These are phyloP conservation scores for Desmophyllum pertusum DNA, from an alignment of 92 coral and sea anemone species.

Conservation along the genomic window DNA sequence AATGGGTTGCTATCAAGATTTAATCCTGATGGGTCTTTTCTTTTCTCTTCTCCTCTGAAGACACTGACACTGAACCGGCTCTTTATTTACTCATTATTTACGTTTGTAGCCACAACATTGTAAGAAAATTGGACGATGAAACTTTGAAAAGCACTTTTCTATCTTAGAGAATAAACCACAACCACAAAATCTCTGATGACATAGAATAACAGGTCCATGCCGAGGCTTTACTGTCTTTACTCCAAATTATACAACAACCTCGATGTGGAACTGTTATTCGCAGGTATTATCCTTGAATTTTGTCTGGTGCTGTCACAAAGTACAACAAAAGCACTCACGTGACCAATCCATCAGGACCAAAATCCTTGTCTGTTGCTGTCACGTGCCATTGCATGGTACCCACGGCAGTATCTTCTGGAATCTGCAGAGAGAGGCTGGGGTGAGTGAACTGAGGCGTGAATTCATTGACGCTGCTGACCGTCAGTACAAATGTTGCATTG, in stretches of 20 bases:
- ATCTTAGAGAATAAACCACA: too few relatives aligned
- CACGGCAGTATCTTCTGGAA: constrained; percentile 57
- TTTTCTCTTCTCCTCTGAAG: neutral
- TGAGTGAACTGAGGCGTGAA: constrained; percentile 61
- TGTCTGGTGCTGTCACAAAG: neutral
- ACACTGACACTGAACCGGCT: neutral
- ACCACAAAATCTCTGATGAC: neutral
- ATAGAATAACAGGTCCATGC: neutral
- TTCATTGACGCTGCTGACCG: constrained; percentile 65
- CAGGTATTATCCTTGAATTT: neutral
- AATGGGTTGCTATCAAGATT: too few relatives aligned
- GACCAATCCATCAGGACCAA: constrained; percentile 74
- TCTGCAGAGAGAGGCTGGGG: constrained; percentile 30
- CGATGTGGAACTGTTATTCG: neutral
- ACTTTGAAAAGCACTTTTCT: neutral
- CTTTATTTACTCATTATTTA: neutral
- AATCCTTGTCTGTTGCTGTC: constrained; percentile 78
- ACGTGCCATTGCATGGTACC: constrained; percentile 56
- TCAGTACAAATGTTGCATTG: constrained; percentile 52
- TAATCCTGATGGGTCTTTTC: too few relatives aligned
- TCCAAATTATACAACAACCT: too few relatives aligned
- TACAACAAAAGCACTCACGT: constrained; percentile 38
- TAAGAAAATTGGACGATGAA: neutral
- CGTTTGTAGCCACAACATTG: neutral
- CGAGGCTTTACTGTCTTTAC: too few relatives aligned